Base-by-base conservation (phyloP, 1,140 invertebrate species). In the Polyergus mexicanus region DNA sequence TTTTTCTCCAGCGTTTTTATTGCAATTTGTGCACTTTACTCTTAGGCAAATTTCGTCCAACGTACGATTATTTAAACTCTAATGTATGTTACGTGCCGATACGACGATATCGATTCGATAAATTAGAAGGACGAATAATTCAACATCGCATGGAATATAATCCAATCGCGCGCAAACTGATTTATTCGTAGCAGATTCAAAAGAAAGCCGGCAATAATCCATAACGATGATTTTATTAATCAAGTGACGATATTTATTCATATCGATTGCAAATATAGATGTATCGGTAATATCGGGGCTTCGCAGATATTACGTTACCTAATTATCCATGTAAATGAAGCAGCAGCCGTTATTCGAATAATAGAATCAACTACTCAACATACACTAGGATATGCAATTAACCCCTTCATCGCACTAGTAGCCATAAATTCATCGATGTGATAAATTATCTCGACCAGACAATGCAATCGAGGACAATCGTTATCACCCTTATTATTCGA, bases 311-410 rank as follows among this genome's bases (percentile, higher is more conserved):
- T 22, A 62, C 38, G 41, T 62, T 81, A 85, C 68, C 54, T 81
- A 85, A 85, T 85, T 85, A 85, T 68, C 56, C 65, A 80, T 71
- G 77, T 85, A 85, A 81, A 81, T 85, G 84, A 85, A 85, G 84
- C 65, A 85, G 84, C 65, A 85, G 38, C 54, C 84, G 77, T 85
- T 85, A 85, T 81, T 85, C 84, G 76, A 81, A 85, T 85, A 85
- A 81, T 80, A 81, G 84, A 69, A 69, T 78, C 77, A 85, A 85
- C 77, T 85, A 80, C 77, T 85, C 76, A 69, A 81, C 71, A 68
- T 81, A 71, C 84, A 78, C 65, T 78, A 81, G 84, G 75, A 78
- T 85, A 81, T 69, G 65, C 77, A 81, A 85, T 85, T 85, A 85
- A 62, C 63, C 75, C 84, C 44, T 60, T 69, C 84, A 51, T 68